Conservation (phyloP, 92 coral and sea anemone species). For the Micromussa lordhowensis region DNA sequence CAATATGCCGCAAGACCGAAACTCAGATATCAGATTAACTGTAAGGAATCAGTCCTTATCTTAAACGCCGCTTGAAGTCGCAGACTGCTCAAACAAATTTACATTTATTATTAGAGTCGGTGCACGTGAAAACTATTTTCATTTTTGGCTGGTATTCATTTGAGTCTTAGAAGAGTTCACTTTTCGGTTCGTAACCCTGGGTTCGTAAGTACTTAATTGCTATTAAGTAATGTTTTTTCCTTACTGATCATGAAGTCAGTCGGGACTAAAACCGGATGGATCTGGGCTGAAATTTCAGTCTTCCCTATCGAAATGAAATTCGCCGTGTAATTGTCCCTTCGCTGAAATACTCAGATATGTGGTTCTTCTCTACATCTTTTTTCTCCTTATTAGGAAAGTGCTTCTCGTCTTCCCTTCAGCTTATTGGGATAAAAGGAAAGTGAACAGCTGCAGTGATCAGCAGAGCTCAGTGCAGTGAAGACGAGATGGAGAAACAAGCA, state of each 20-base stretch:
- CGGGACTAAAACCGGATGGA: too few relatives aligned
- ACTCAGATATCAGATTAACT: not conserved
- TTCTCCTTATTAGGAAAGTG: not conserved
- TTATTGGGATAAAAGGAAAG: not conserved
- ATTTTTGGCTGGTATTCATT: not conserved
- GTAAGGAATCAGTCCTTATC: not conserved
- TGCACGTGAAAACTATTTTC: not conserved
- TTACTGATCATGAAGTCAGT: not conserved
- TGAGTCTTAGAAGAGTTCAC: not conserved
- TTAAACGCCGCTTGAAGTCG: not conserved
- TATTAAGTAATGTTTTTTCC: not conserved
- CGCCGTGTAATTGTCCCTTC: too few relatives aligned
- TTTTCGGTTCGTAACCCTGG: not conserved
- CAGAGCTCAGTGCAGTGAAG: not conserved
- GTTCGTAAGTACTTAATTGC: not conserved
- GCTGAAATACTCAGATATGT: not conserved
- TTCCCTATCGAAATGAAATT: too few relatives aligned
- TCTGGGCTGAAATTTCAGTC: too few relatives aligned
- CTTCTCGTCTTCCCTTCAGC: not conserved
- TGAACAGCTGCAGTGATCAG: not conserved
- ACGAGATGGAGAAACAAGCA: conserved; percentile 4
- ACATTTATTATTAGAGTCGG: not conserved
- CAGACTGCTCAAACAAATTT: not conserved
- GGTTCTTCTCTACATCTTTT: too few relatives aligned
- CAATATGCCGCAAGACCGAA: not conserved